Percentiles rank a stretch among this genome's conserved stretches.
These are phyloP conservation scores for Hydriomena furcata DNA, from an alignment of 2,888 invertebrate species.

Conservation along the genomic window DNA sequence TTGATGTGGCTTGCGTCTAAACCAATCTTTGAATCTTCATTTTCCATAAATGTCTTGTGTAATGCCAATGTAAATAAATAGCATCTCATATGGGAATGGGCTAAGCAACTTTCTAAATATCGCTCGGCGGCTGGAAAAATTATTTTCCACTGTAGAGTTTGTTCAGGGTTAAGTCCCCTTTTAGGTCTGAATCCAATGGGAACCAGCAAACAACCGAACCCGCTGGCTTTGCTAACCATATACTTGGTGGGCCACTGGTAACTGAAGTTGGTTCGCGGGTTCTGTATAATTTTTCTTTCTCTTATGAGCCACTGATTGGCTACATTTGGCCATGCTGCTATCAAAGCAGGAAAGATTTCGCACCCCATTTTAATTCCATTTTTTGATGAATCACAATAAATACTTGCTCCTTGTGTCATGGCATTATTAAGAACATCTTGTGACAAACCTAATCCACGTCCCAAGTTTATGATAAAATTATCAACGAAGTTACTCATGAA, in stretches of 20 bases:
- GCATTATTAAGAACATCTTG: conserved; percentile 79
- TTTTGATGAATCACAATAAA: conserved; percentile 84
- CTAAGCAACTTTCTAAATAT: conserved; percentile 88
- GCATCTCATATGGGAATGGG: conserved; percentile 88
- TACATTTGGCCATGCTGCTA: conserved; percentile 88
- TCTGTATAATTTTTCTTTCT: conserved; percentile 79
- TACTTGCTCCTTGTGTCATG: conserved; percentile 85
- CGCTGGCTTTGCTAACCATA: conserved; percentile 86
- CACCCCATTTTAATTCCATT: conserved; percentile 73
- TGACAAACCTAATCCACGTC: conserved; percentile 82
- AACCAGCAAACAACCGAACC: conserved; percentile 87
- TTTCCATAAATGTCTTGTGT: conserved; percentile 89
- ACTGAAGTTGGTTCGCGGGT: conserved; percentile 82
- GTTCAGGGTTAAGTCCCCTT: conserved; percentile 83
- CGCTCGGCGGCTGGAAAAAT: conserved; percentile 90
- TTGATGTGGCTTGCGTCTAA: conserved; percentile 88
- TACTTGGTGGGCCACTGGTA: conserved; percentile 88
- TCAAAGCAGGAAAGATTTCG: conserved; percentile 88
- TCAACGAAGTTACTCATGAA: conserved; percentile 89
- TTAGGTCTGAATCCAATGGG: conserved; percentile 88
- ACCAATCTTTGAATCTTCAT: conserved; percentile 85
- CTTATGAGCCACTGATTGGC: conserved; percentile 88
- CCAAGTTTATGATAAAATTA: conserved; percentile 85
- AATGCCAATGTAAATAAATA: conserved; percentile 87
- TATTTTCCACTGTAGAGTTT: conserved; percentile 90